Conservation (phyloP, 2,888 invertebrate species). For the Standfussiana lucernea region DNA sequence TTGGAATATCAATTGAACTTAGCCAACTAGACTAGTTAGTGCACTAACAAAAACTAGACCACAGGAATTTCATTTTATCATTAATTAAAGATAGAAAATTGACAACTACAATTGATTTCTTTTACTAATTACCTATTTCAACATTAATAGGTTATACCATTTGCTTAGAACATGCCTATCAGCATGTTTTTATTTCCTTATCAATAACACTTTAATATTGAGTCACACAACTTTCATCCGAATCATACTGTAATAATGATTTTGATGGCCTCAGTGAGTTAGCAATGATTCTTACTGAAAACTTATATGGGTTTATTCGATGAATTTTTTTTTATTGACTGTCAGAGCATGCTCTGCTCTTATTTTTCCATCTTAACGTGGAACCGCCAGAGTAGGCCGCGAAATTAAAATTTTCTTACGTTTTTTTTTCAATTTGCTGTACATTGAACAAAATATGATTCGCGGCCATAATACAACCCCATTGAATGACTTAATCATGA, state of each 20-base stretch:
- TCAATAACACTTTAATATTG: constrained; percentile 7
- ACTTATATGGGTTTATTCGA: not conserved
- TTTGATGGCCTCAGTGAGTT: not conserved
- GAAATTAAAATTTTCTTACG: too few species aligned
- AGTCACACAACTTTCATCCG: not conserved
- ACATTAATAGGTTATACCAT: not conserved
- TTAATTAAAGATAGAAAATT: constrained; percentile 20
- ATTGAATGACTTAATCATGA: too few species aligned
- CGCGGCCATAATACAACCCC: too few species aligned
- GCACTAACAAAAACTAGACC: not conserved
- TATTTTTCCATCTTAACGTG: too few species aligned
- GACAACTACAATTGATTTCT: not conserved
- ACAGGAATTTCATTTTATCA: not conserved
- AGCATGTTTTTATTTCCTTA: constrained; percentile 32
- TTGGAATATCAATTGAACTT: not conserved
- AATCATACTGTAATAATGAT: not conserved
- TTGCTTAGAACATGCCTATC: not conserved
- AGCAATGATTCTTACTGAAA: not conserved
- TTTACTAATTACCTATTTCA: constrained; percentile 5
- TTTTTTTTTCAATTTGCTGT: too few species aligned
- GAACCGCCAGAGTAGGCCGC: too few species aligned
- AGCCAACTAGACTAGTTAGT: not conserved
- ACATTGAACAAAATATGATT: too few species aligned
- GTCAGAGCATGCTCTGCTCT: not conserved
- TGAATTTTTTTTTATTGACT: not conserved